These are phyloP conservation scores for Galbula dea DNA, from an alignment of 2,113 vertebrate species.

Conservation along the genomic window DNA sequence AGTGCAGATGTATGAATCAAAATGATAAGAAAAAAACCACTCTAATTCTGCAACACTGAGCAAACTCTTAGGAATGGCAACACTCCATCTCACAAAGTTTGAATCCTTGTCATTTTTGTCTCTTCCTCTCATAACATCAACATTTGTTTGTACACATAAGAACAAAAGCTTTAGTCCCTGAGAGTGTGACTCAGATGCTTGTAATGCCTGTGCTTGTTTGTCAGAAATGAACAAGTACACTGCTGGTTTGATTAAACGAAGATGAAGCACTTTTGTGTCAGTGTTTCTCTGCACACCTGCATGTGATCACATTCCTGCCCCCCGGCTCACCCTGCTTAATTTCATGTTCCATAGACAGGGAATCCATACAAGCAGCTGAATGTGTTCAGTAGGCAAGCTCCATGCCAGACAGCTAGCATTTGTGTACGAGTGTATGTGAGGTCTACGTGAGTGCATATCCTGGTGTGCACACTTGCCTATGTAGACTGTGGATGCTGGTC, in stretches of 20 bases:
- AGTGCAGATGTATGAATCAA: background rate
- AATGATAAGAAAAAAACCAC: background rate
- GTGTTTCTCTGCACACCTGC: background rate
- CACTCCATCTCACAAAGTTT: background rate
- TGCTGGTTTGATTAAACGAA: conserved; percentile 18
- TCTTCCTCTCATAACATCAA: background rate
- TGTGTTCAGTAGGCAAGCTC: background rate
- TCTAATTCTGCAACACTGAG: background rate
- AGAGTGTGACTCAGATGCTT: background rate
- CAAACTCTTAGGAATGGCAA: background rate
- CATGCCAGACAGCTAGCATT: background rate
- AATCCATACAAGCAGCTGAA: background rate
- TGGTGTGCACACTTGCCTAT: background rate
- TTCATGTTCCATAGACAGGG: background rate
- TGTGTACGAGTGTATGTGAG: background rate
- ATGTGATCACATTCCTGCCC: background rate
- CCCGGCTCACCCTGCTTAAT: background rate
- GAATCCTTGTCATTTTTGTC: background rate
- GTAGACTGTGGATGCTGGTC: background rate
- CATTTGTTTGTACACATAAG: background rate
- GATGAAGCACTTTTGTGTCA: conserved; percentile 13
- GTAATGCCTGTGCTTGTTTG: background rate
- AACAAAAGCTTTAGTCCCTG: background rate
- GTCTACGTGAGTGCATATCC: background rate
- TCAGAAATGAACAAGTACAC: background rate